A percentile compares a stretch with the other conserved stretches of the same genome.
Conservation (phyloP, 2,888 invertebrate genomes). For the Spodoptera littoralis region DNA sequence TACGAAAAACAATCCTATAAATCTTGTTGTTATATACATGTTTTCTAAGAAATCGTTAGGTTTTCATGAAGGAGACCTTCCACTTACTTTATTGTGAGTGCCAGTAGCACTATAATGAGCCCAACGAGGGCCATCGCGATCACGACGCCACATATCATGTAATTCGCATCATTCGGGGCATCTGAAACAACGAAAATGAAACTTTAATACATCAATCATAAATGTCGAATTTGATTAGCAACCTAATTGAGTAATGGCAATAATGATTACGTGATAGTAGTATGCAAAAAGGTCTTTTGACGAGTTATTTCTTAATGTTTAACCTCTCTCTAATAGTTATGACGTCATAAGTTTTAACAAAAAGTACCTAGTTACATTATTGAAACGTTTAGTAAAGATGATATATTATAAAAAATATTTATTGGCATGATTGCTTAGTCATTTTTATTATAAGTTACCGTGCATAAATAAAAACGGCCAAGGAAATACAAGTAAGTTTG, state of each 20-base stretch:
- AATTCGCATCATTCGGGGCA: conserved; percentile 94
- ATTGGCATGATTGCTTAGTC: too few relatives aligned
- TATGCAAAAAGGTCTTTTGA: conserved; percentile 43
- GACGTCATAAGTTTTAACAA: conserved; percentile 29
- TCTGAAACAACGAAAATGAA: conserved; percentile 90
- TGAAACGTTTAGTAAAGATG: too few relatives aligned
- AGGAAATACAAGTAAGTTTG: too few relatives aligned
- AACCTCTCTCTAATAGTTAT: conserved; percentile 17
- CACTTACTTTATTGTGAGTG: conserved; percentile 94
- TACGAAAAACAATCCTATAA: conserved; percentile 15
- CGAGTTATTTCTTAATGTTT: conserved; percentile 27
- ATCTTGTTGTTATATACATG: too few relatives aligned
- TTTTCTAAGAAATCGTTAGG: background rate
- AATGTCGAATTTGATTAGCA: conserved; percentile 10
- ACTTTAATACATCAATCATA: conserved; percentile 28
- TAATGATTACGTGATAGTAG: conserved; percentile 35
- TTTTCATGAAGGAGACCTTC: conserved; percentile 10
- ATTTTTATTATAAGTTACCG: too few relatives aligned
- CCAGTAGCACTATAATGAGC: conserved; percentile 93
- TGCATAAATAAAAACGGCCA: too few relatives aligned
- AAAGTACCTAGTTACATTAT: background rate
- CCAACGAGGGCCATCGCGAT: conserved; percentile 95
- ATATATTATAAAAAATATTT: too few relatives aligned
- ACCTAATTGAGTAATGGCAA: conserved; percentile 13
- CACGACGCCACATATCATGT: conserved; percentile 95